Evolutionary conservation across 2,797 vertebrate genomes (phyloP).

Genomic region (Atherinosoma microstoma): DNA sequence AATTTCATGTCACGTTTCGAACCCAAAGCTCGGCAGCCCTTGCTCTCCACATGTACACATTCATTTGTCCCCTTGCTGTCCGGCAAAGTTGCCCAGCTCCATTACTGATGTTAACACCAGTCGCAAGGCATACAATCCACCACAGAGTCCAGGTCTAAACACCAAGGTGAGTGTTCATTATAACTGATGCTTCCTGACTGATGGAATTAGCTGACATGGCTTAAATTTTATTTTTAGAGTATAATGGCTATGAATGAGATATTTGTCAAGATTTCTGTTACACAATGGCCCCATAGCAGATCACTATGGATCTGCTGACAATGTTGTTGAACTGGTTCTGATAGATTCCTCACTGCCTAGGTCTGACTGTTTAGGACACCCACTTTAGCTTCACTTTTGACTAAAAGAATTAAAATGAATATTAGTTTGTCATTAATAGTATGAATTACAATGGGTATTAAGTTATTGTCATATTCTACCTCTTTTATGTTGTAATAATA

Average conservation of each 20-base stretch:
- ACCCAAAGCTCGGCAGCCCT: slow-evolving; percentile 83
- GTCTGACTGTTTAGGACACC: slow-evolving; percentile 9
- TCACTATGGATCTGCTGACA: slow-evolving; percentile 2
- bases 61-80: slow-evolving; percentile 88
- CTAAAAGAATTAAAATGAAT: background rate
- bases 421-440: background rate
- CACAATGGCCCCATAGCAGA: background rate
- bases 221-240: background rate
- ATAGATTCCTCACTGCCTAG: slow-evolving; percentile 39
- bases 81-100: slow-evolving; percentile 75
- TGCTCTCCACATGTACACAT: slow-evolving; percentile 92
- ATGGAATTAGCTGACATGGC: background rate
- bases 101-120: slow-evolving; percentile 73
- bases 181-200: background rate
- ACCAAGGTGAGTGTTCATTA: slow-evolving; percentile 85
- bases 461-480: background rate
- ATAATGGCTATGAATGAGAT: background rate
- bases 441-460: background rate
- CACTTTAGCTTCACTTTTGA: slow-evolving; percentile 1
- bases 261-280: background rate
- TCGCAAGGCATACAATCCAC: slow-evolving; percentile 72
- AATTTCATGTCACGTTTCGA: slow-evolving; percentile 90
- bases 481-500: background rate
- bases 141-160: slow-evolving; percentile 71
- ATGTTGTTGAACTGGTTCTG: slow-evolving; percentile 55